These are phyloP conservation scores for Salvelinus sp. DNA, from an alignment of 2,113 vertebrate genomes.

Conservation along the genomic window DNA sequence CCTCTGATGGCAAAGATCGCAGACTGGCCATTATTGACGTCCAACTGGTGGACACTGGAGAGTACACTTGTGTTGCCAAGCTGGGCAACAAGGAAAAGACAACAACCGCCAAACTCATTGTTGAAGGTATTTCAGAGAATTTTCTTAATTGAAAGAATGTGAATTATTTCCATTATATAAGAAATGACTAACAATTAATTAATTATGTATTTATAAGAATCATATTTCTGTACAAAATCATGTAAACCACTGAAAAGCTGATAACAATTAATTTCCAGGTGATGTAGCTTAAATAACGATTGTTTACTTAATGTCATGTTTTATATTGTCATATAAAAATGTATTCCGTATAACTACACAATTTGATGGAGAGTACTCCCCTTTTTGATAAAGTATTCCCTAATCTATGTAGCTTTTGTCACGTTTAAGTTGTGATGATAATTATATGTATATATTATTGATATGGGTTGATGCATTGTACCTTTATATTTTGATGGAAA, in stretches of 20 bases:
- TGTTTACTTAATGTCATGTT: too few species aligned
- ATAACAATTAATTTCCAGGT: too few species aligned
- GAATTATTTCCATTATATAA: slow-evolving; percentile 9
- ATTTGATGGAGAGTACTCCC: too few species aligned
- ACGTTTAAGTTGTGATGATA: neutral
- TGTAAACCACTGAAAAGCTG: too few species aligned
- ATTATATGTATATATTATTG: neutral
- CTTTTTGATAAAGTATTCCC: too few species aligned
- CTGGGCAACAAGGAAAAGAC: slow-evolving; percentile 95
- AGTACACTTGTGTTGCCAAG: slow-evolving; percentile 92
- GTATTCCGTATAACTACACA: too few species aligned
- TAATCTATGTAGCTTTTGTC: neutral
- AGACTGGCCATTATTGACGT: slow-evolving; percentile 95
- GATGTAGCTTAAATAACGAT: too few species aligned
- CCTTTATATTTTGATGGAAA: neutral
- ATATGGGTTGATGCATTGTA: neutral
- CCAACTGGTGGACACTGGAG: slow-evolving; percentile 93
- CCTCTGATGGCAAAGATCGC: slow-evolving; percentile 95
- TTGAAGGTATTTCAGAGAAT: slow-evolving; percentile 84
- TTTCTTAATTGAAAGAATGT: slow-evolving; percentile 8
- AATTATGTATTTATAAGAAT: neutral
- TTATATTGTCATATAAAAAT: too few species aligned
- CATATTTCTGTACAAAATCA: too few species aligned
- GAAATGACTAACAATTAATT: neutral
- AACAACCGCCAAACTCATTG: slow-evolving; percentile 92